phyloP scores from a whole-genome alignment of 2,797 vertebrate genomes.

The Rhodeus uyekii region DNA sequence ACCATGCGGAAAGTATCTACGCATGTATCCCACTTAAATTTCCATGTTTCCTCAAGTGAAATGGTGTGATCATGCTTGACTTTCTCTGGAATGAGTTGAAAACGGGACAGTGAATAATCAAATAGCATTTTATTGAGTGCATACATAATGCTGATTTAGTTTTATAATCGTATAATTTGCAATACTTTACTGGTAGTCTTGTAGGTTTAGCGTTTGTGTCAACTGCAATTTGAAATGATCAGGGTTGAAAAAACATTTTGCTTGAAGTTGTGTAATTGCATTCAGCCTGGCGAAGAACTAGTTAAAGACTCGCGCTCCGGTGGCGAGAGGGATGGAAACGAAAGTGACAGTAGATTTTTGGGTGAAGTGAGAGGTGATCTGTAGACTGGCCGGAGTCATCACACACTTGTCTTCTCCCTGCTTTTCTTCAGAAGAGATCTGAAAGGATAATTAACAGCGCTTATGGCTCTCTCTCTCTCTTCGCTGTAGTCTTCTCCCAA shows the following conservation, averaged over 20 bases:
- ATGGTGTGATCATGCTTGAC: no score
- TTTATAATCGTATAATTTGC: background rate
- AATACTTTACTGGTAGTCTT: background rate
- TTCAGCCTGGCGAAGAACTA: background rate
- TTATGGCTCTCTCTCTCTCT: slow-evolving; percentile 28
- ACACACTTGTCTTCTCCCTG: slow-evolving; percentile 28
- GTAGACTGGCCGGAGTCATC: slow-evolving; percentile 29
- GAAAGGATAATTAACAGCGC: slow-evolving; percentile 40
- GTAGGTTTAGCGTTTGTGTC: background rate
- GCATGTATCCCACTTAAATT: no score
- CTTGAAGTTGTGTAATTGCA: background rate
- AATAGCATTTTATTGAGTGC: no score
- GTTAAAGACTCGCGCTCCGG: background rate
- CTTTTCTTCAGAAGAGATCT: slow-evolving; percentile 37
- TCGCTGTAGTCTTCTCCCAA: slow-evolving; percentile 5
- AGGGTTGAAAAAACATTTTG: background rate
- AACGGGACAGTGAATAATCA: no score
- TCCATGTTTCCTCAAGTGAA: no score
- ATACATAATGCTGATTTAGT: no score
- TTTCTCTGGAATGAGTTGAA: no score
- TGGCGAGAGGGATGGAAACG: background rate
- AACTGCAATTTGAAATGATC: background rate
- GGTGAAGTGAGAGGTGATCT: slow-evolving; percentile 23
- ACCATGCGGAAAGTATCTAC: no score
- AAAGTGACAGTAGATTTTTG: slow-evolving; percentile 20